Base-by-base conservation (phyloP, 2,113 vertebrate species). In the Prunella fulvescens region DNA sequence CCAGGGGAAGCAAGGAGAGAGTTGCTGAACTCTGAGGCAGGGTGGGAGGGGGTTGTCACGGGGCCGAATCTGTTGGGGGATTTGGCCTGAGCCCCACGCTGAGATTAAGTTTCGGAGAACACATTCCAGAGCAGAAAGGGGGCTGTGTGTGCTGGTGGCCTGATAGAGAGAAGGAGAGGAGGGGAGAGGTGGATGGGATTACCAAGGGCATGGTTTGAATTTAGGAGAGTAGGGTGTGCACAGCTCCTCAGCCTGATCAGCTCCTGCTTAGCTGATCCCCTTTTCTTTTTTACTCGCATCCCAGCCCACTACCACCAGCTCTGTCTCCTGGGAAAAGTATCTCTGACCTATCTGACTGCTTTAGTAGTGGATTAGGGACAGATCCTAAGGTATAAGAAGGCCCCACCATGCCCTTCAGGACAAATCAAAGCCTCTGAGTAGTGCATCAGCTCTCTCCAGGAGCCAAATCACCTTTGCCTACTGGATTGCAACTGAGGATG, bases 61-160 rank as follows among this genome's bases (percentile, higher is more conserved):
- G 96, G 97, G 95, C 95, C 50, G 71, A 96, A 97, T 97, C 97
- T 97, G 88, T 88, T 48, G 5, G 91, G 96, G 97, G 94, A 97
- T 98, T 98, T 98, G 98, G 98, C 97, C 90, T 81, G 62, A 97
- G 93, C 93, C 85, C 94, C 80, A 56, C 91, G 93, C 96, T 23
- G 91, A 98, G 97, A 98, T 98, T 97, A 97, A 97, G 94, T 98
- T 98, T 98, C 97, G 84, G 89, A 97, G 97, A 96, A 95, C 94
- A 72, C 98, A 98, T 98, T 98, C 98, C 98, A 97, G 96, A 98
- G 97, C 96, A 98, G 97, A 98, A 98, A 98, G 95, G 96, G 86
- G 84, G 77, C 97, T 98, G 97, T 98, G 98, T 98, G 97, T 74
- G 58, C 97, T 96, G 96, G 95, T 94, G 97, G 97, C 93, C 97